Evolutionary conservation across 2,888 invertebrate species (phyloP), one percentile per base, ranked within the genome.

Genomic region (Amphipyra berbera): DNA sequence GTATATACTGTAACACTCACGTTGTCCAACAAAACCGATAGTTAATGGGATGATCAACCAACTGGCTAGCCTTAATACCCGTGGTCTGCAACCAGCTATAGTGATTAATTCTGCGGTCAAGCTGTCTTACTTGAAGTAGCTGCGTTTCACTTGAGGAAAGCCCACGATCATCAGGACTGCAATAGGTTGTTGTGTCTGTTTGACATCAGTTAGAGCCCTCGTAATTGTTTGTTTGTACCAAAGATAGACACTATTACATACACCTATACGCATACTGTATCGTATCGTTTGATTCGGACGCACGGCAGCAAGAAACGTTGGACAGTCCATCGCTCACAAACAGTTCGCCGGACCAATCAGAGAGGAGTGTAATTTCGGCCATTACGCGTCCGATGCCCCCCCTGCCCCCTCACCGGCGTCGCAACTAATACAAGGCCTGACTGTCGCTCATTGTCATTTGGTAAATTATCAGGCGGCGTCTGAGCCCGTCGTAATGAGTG

Each of bases 401-500:
- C 37, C 37, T 37, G 69, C 79, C 62, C 55, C 67, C 63, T 33
- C 10, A 46, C 42, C 46, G 47, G 27, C 57, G 48, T 57, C 69
- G 64, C 56, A 69, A 72, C 79, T 76, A 78, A 82, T 79, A 81
- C 81, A 79, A 81, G 76, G 78, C 68, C 74, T 61, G 46, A 60
- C 67, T 75, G 81, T 82, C 82, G 68, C 73, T 82, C 79, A 73
- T 82, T 78, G 81, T 78, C 81, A 78, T 78, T 78, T 69, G 71
- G 71, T 71, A 78, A 82, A 81, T 82, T 82, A 82, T 78, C 78
- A 72, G 74, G 61, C 59, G 50, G 62, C 65, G 69, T 60, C 57
- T 62, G 66, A 63, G 67, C 61, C 49, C 50, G 59, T 13, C 57
- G 61, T 76, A 74, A 78, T 72, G 74, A 76, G 71, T 65, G 49